Evolutionary conservation across 2,113 vertebrate species (phyloP).

Genomic region (Bos javanicus): DNA sequence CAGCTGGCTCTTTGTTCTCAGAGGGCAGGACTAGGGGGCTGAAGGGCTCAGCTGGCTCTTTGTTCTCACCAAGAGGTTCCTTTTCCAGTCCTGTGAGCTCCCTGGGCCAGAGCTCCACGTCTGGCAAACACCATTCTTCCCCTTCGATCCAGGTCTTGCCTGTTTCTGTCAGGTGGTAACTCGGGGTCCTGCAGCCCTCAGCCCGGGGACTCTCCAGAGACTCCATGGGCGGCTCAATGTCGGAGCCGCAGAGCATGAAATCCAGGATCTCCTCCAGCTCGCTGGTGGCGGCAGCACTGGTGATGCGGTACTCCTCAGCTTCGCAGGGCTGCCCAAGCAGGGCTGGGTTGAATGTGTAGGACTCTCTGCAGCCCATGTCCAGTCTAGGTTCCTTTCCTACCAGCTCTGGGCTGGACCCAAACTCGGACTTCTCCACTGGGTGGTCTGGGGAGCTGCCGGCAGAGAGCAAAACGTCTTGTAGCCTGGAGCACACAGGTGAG

Average conservation of each 20-base stretch:
- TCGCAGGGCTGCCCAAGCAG: constrained; percentile 45
- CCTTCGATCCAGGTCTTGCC: constrained; percentile 50
- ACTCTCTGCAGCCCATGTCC: background rate
- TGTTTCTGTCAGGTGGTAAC: constrained; percentile 37
- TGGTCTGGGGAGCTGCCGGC: background rate
- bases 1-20: background rate
- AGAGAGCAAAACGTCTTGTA: constrained; percentile 44
- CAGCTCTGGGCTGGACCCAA: constrained; percentile 38
- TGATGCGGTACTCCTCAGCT: constrained; percentile 66
- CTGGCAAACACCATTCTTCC: constrained; percentile 62
- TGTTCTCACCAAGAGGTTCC: constrained; percentile 9
- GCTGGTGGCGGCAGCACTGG: constrained; percentile 59
- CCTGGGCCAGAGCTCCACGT: constrained; percentile 54
- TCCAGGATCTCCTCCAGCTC: constrained; percentile 78
- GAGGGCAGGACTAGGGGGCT: constrained; percentile 38
- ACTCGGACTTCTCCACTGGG: background rate
- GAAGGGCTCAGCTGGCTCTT: background rate
- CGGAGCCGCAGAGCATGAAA: constrained; percentile 63
- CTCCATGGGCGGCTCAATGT: background rate
- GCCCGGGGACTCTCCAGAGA: constrained; percentile 14
- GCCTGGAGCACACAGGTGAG: background rate
- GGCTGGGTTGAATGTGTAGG: background rate
- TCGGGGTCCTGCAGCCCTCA: constrained; percentile 42
- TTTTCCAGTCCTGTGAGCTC: constrained; percentile 47
- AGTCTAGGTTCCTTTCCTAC: constrained; percentile 17